Conservation (phyloP, 2,888 invertebrate genomes). For the Lissonota sp. region DNA sequence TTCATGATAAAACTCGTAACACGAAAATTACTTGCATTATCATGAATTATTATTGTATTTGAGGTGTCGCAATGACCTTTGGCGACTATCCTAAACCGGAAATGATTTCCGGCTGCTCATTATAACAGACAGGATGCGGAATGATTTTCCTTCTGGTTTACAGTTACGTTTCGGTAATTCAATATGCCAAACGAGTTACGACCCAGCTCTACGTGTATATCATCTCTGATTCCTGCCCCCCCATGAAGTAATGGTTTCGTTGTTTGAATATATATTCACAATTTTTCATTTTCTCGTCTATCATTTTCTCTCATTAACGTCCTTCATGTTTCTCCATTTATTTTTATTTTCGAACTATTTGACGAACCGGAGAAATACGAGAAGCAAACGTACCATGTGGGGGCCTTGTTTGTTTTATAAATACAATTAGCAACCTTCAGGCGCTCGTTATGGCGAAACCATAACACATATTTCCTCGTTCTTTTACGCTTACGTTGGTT, state of each 20-base stretch:
- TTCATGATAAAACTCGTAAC: too few species aligned
- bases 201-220: not conserved
- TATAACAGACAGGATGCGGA: not conserved
- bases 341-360: slow-evolving; percentile 20
- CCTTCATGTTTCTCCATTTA: not conserved
- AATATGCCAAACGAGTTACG: not conserved
- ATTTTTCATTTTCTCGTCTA: not conserved
- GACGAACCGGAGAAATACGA: slow-evolving; percentile 13
- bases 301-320: not conserved
- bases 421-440: slow-evolving; percentile 40
- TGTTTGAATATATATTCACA: not conserved
- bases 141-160: not conserved
- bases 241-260: not conserved
- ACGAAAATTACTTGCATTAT: too few species aligned
- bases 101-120: not conserved
- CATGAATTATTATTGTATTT: too few species aligned
- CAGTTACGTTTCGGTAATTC: not conserved
- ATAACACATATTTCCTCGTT: slow-evolving; percentile 7
- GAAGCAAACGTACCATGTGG: not conserved
- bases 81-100: not conserved
- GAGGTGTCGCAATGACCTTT: too few species aligned
- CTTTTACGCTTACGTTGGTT: slow-evolving; percentile 42
- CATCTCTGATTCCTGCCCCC: not conserved
- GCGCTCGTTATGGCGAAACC: slow-evolving; percentile 26
- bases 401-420: slow-evolving; percentile 30